These are phyloP conservation scores for Ichneumoninae sp. DNA, from an alignment of 2,888 invertebrate genomes.

Conservation along the genomic window DNA sequence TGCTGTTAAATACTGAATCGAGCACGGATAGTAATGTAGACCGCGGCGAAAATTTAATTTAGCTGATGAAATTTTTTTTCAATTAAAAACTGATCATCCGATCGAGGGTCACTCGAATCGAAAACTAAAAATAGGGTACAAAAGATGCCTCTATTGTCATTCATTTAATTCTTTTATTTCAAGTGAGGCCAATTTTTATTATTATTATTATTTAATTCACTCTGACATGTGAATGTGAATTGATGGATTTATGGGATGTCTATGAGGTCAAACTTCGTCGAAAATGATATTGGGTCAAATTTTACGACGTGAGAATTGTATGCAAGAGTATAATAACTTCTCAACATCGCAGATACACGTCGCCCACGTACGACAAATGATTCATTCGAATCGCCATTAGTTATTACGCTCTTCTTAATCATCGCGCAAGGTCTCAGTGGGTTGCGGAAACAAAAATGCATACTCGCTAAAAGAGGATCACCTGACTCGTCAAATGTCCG, in stretches of 20 bases:
- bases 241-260: slow-evolving; percentile 17
- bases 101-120: background rate
- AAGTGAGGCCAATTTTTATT: background rate
- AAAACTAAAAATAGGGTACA: background rate
- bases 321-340: slow-evolving; percentile 32
- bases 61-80: too few species aligned
- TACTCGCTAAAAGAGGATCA: slow-evolving; percentile 15
- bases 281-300: slow-evolving; percentile 15
- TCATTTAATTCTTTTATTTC: background rate
- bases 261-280: background rate
- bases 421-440: slow-evolving; percentile 60
- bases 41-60: background rate
- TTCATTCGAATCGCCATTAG: slow-evolving; percentile 66
- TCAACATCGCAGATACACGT: slow-evolving; percentile 21
- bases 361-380: slow-evolving; percentile 66
- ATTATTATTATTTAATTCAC: background rate
- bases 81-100: background rate
- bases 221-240: background rate
- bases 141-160: background rate
- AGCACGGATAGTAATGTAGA: background rate
- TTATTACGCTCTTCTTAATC: slow-evolving; percentile 66
- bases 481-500: slow-evolving; percentile 22
- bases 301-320: slow-evolving; percentile 27
- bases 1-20: background rate
- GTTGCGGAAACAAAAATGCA: slow-evolving; percentile 60